Evolutionary conservation across 2,888 invertebrate genomes (phyloP), one percentile per base, ranked within the genome.

Genomic region (Phania funesta): DNA sequence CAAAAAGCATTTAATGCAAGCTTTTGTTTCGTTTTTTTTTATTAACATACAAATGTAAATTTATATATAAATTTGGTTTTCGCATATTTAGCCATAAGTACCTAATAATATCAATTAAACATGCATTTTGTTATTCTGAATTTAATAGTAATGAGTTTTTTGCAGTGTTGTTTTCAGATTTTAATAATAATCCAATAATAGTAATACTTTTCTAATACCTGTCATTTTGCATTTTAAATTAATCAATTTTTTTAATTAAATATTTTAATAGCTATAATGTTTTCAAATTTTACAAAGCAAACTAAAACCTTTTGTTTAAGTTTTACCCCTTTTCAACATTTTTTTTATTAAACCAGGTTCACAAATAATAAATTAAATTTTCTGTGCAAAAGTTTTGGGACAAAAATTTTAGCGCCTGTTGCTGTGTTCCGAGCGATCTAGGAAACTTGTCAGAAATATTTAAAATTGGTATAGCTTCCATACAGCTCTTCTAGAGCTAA

Each of bases 1-100:
- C 78, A 74, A 70, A 77, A 82, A 75, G 74, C 70, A 78, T 74
- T 70, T 73, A 81, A 77, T 77, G 73, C 48, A 78, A 82, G 82
- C 82, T 82, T 78, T 74, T 60, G 44, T 74, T 67, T 62, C 20
- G 29, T 24, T 64, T 56, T 64, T 46, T 24, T 9, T 68, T 38
- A 54, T 73, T 78, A 60, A 64, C 41, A 62, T 29, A 48, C 67
- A 73, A 52, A 56, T 73, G 70, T 80, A 77, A 79, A 80, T 80
- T 44, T 80, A 77, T 83, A 78, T 85, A 84, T 84, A 81, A 80
- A 29, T 65, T 82, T 64, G n/a, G 18, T 67, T 71, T 41, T 79
- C 56, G 11, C 20, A 5, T 29, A 74, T 71, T 70, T 80, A 70
- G 44, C 74, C 52, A 60, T 68, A 81, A 65, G 70, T 70, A 38